Evolutionary conservation across 2,113 vertebrate genomes (phyloP).

Genomic region (Callaeas wilsoni): DNA sequence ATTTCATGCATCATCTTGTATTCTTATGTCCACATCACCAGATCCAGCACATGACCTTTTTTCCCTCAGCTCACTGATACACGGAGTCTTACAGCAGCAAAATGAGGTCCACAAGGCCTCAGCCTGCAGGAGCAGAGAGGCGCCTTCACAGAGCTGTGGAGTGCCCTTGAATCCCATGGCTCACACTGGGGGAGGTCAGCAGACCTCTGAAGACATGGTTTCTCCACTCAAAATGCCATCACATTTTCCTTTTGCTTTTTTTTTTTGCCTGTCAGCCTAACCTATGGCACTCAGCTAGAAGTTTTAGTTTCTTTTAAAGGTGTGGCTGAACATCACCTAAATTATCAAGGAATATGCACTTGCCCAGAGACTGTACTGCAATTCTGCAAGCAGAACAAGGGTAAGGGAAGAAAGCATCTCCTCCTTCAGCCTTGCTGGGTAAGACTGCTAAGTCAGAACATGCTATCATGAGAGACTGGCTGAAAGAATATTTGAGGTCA

Average conservation of each 20-base stretch:
- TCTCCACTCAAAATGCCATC: not conserved
- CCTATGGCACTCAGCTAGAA: not conserved
- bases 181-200: not conserved
- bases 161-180: not conserved
- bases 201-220: not conserved
- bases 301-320: not conserved
- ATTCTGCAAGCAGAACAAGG: not conserved
- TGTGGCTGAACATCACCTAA: not conserved
- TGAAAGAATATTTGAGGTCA: not conserved
- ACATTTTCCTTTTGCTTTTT: not conserved
- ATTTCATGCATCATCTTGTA: not conserved
- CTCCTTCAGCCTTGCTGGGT: not conserved
- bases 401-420: not conserved
- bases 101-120: not conserved
- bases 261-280: not conserved
- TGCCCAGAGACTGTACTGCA: not conserved
- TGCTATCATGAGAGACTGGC: not conserved
- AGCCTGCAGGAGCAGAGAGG: not conserved
- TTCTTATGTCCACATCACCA: not conserved
- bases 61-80: not conserved
- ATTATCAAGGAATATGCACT: not conserved
- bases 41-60: not conserved
- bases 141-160: not conserved
- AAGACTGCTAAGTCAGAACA: not conserved
- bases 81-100: not conserved